Evolutionary conservation across 2,113 vertebrate genomes (phyloP).

Genomic region (Scomber japonicus): DNA sequence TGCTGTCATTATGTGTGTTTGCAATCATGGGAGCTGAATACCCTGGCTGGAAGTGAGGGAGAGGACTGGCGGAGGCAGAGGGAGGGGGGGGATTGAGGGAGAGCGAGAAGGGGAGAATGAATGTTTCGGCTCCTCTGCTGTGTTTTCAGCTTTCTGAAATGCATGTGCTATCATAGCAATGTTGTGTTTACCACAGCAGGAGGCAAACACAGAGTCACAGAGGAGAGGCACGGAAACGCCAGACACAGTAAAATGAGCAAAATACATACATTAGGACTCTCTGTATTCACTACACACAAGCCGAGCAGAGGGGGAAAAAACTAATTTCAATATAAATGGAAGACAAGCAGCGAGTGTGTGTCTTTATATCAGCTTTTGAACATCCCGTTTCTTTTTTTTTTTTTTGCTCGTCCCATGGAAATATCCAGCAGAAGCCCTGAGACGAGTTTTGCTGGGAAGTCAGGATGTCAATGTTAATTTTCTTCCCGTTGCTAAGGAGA

Average conservation of each 20-base stretch:
- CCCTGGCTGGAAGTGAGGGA: conserved; percentile 86
- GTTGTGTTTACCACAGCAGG: conserved; percentile 88
- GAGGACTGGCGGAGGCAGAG: conserved; percentile 66
- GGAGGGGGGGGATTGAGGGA: conserved; percentile 20
- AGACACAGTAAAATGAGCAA: conserved; percentile 86
- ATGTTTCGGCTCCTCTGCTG: conserved; percentile 76
- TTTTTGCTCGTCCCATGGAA: conserved; percentile 77
- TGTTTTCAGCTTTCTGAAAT: conserved; percentile 85
- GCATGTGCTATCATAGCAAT: conserved; percentile 84
- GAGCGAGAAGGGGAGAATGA: conserved; percentile 54
- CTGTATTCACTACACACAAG: conserved; percentile 78
- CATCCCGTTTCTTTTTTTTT: conserved; percentile 64
- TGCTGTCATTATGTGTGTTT: conserved; percentile 91
- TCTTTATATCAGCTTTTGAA: conserved; percentile 83
- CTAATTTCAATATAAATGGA: conserved; percentile 90
- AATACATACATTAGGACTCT: conserved; percentile 87
- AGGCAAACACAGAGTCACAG: conserved; percentile 83
- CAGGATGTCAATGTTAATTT: conserved; percentile 87
- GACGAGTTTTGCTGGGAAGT: conserved; percentile 83
- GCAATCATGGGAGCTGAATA: conserved; percentile 88
- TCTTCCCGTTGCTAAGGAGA: conserved; percentile 84
- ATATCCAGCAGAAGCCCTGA: conserved; percentile 76
- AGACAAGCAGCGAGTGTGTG: conserved; percentile 81
- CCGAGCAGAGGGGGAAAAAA: conserved; percentile 67
- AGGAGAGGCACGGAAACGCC: conserved; percentile 77